Evolutionary conservation across 2,888 invertebrate species (phyloP), one percentile per base, ranked within the genome.

Genomic region (Julus scanicus): DNA sequence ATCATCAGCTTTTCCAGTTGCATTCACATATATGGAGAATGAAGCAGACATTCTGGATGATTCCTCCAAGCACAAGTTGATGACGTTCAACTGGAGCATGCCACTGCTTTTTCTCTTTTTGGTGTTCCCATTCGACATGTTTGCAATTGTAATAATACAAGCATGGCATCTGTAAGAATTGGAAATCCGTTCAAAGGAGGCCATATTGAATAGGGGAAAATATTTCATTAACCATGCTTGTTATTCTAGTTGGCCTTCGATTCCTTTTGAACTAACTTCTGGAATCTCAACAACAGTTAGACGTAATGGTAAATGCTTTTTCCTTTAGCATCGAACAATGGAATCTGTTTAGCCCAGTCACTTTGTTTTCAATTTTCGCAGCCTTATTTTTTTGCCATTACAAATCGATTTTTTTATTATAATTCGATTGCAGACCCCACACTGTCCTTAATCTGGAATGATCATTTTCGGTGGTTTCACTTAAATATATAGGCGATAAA

Each of bases 291-390:
- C 2, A 80, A 80, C 80, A 37, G 37, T 29, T 20, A 6, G 71
- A 6, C 20, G 9, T 44, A 44, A 44, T 44, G 44, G 44, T 11
- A 29, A 71, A 71, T 29, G 71, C 80, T 29, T 37, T 20, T 11
- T 1, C 80, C 15, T 80, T 80, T 80, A 80, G 15, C 37, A 80
- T 80, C 80, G 80, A 80, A 80, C 80, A 80, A 80, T 80, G 80
- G 80, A 37, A 37, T 80, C 80, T 80, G 37, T 80, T 80, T 37
- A 80, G 80, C 80, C 80, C 80, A 37, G 80, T 80, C 80, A 80
- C 80, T 80, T 80, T 80, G 80, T 80, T 80, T 80, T 80, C 80
- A 80, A 80, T 80, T 37, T 80, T 15, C 37, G 37, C 80, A 37
- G 80, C 80, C 37, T 80, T 80, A 80, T n/a, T n/a, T 80, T 80